Evolutionary conservation across 2,113 vertebrate species (phyloP).

Genomic region (Eurystomus gularis): DNA sequence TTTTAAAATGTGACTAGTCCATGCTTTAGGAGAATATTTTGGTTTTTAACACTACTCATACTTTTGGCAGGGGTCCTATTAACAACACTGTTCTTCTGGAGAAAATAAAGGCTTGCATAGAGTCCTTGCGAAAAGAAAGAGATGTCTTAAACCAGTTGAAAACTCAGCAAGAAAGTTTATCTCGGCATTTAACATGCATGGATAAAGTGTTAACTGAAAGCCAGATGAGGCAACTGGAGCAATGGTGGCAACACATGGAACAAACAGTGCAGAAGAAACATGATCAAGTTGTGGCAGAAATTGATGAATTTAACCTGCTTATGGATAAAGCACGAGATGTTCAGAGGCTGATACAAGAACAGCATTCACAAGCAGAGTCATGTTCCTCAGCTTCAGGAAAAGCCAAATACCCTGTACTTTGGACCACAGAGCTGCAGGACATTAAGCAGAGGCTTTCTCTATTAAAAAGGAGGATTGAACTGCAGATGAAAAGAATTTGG

Average conservation of each 20-base stretch:
- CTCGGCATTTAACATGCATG: constrained; percentile 67
- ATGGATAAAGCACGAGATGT: constrained; percentile 68
- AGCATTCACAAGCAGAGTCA: constrained; percentile 24
- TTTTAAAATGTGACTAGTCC: neutral
- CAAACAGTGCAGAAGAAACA: constrained; percentile 72
- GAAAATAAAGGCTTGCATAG: constrained; percentile 75
- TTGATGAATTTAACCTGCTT: constrained; percentile 66
- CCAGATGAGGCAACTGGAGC: constrained; percentile 76
- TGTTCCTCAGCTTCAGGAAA: constrained; percentile 55
- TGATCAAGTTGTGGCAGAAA: constrained; percentile 66
- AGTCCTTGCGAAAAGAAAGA: constrained; percentile 75
- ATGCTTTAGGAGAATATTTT: neutral
- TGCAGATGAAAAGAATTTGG: constrained; percentile 74
- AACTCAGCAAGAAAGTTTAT: constrained; percentile 65
- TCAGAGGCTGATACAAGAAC: constrained; percentile 72
- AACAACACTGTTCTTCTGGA: constrained; percentile 77
- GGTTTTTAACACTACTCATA: neutral
- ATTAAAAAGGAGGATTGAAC: constrained; percentile 75
- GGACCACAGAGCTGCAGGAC: constrained; percentile 76
- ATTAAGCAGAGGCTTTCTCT: constrained; percentile 69
- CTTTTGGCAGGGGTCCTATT: constrained; percentile 73
- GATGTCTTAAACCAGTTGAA: constrained; percentile 75
- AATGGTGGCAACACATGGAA: constrained; percentile 77
- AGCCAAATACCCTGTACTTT: constrained; percentile 55
- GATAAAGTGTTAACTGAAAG: constrained; percentile 73